Conservation (phyloP, 1,140 invertebrate genomes). For the Cecropterus lyciades region DNA sequence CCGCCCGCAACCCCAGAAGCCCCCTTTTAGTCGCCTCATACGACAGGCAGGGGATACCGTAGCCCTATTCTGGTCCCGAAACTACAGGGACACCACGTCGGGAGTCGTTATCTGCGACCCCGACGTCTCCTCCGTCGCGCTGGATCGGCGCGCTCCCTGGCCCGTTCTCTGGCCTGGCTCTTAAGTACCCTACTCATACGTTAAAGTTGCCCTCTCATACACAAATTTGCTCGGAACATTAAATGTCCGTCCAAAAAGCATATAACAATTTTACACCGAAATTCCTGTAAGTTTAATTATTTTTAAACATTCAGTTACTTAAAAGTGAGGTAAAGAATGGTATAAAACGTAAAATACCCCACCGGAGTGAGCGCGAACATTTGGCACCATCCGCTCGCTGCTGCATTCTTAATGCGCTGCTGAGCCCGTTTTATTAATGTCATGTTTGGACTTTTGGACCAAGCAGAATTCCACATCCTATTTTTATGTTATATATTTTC, state of each 20-base stretch:
- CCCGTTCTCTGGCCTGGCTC: too few relatives aligned
- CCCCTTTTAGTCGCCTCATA: too few relatives aligned
- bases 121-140: too few relatives aligned
- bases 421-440: conserved; percentile 36
- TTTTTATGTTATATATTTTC: conserved; percentile 9
- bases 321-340: conserved; percentile 48
- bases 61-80: too few relatives aligned
- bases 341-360: conserved; percentile 50
- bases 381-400: conserved; percentile 42
- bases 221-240: too few relatives aligned
- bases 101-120: too few relatives aligned
- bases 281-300: conserved; percentile 38
- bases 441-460: conserved; percentile 36
- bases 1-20: too few relatives aligned
- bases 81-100: too few relatives aligned
- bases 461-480: conserved; percentile 16
- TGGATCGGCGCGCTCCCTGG: too few relatives aligned
- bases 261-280: conserved; percentile 5
- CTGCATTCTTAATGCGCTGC: conserved; percentile 49
- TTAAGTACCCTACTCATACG: too few relatives aligned
- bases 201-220: too few relatives aligned
- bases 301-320: conserved; percentile 28
- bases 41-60: too few relatives aligned
- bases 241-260: not conserved
- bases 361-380: conserved; percentile 44